These are phyloP conservation scores for Trichomalopsis sarcophagae DNA, from an alignment of 1,140 invertebrate genomes.

Conservation along the genomic window DNA sequence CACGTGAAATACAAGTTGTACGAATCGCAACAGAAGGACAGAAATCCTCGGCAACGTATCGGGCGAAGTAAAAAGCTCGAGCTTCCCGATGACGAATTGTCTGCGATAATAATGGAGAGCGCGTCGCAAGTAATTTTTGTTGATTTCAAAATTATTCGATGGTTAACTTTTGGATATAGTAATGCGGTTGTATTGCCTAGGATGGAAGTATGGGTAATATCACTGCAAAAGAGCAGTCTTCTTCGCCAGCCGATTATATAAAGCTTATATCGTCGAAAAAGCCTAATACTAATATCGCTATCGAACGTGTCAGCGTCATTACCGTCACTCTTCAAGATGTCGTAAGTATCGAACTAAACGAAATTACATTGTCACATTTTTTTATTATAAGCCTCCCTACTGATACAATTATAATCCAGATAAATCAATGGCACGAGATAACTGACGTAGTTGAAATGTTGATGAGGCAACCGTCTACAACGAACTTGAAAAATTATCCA, in stretches of 20 bases:
- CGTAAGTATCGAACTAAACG: slow-evolving; percentile 56
- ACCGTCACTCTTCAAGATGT: slow-evolving; percentile 66
- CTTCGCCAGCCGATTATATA: background rate
- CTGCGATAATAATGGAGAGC: background rate
- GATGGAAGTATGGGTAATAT: background rate
- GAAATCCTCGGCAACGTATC: background rate
- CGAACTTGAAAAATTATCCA: slow-evolving; percentile 58
- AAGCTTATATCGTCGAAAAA: slow-evolving; percentile 22
- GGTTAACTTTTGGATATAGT: background rate
- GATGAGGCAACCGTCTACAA: slow-evolving; percentile 62
- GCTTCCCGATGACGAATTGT: background rate
- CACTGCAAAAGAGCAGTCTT: too few species aligned
- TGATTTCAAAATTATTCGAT: background rate
- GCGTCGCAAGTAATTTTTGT: background rate
- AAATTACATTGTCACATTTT: background rate
- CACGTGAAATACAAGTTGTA: slow-evolving; percentile 73
- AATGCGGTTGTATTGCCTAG: background rate
- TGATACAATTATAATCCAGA: slow-evolving; percentile 38
- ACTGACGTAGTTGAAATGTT: slow-evolving; percentile 64
- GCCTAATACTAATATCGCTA: slow-evolving; percentile 45
- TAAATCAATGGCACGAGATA: slow-evolving; percentile 68
- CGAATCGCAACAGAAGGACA: slow-evolving; percentile 57
- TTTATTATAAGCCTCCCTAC: too few species aligned
- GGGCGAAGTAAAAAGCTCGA: slow-evolving; percentile 20
- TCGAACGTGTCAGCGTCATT: slow-evolving; percentile 62